phyloP scores from a whole-genome alignment of 2,888 invertebrate genomes.

The Oscheius sp. region DNA sequence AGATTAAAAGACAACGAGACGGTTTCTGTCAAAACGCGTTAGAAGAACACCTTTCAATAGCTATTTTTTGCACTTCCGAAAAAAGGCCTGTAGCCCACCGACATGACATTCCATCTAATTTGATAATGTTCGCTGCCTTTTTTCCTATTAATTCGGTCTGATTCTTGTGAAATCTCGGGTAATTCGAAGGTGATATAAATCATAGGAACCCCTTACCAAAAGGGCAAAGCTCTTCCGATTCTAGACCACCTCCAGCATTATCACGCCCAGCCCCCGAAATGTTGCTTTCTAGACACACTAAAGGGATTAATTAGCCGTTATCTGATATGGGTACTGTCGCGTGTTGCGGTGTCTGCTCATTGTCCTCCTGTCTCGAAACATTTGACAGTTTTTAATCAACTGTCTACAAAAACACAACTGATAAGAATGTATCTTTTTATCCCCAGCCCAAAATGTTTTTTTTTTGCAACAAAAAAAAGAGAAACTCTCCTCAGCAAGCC shows the following conservation, averaged over 20 bases:
- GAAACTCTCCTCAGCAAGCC: constrained; percentile 13
- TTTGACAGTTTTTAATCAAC: constrained; percentile 14
- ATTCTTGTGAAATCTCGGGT: not conserved
- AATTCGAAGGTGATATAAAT: no score
- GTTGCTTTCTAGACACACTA: no score
- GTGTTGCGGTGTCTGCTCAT: constrained; percentile 2
- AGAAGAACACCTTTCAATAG: constrained; percentile 1
- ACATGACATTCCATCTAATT: constrained; percentile 19
- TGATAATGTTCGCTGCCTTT: constrained; percentile 23
- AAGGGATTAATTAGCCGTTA: constrained; percentile 11
- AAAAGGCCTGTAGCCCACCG: not conserved
- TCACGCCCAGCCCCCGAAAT: no score
- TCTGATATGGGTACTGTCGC: constrained; percentile 4
- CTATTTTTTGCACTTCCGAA: constrained; percentile 17
- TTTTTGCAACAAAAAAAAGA: not conserved
- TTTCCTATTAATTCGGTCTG: not conserved
- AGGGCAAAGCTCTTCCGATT: no score
- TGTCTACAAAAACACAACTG: constrained; percentile 19
- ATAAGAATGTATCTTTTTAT: constrained; percentile 20
- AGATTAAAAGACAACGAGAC: no score
- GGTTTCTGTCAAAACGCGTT: constrained; percentile 9
- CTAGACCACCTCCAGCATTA: no score
- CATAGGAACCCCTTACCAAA: no score
- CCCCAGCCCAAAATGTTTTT: not conserved
- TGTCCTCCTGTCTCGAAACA: not conserved